Conservation (phyloP, 2,797 vertebrate genomes). For the Lemur catta region DNA sequence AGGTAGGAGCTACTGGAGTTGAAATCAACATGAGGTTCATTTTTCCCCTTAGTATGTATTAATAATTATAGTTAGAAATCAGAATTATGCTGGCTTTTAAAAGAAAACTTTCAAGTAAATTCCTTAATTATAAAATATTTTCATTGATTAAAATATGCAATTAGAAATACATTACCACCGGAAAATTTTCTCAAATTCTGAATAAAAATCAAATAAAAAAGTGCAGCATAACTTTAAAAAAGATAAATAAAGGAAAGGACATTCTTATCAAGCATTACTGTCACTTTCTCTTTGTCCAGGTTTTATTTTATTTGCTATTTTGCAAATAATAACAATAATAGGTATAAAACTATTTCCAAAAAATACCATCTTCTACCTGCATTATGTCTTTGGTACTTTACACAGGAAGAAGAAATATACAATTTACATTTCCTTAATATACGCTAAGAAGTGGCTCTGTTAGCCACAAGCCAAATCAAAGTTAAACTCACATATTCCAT, state of each 20-base stretch:
- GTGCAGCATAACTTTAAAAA: background rate
- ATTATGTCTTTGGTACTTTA: background rate
- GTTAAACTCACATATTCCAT: background rate
- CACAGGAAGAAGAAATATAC: background rate
- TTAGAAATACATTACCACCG: background rate
- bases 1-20: background rate
- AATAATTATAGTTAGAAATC: background rate
- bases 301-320: background rate
- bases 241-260: background rate
- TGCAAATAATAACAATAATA: background rate
- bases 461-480: background rate
- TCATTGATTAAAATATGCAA: background rate
- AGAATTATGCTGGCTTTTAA: background rate
- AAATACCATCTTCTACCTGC: no score
- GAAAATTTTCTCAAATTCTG: background rate
- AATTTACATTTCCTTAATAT: background rate
- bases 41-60: background rate
- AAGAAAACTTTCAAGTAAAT: background rate
- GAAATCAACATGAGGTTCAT: background rate
- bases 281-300: background rate
- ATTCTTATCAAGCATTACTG: background rate
- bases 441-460: background rate
- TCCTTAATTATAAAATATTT: background rate
- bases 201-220: background rate
- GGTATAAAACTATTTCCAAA: background rate